Conservation (phyloP, 2,888 invertebrate genomes). For the Plemyria rubiginata region DNA sequence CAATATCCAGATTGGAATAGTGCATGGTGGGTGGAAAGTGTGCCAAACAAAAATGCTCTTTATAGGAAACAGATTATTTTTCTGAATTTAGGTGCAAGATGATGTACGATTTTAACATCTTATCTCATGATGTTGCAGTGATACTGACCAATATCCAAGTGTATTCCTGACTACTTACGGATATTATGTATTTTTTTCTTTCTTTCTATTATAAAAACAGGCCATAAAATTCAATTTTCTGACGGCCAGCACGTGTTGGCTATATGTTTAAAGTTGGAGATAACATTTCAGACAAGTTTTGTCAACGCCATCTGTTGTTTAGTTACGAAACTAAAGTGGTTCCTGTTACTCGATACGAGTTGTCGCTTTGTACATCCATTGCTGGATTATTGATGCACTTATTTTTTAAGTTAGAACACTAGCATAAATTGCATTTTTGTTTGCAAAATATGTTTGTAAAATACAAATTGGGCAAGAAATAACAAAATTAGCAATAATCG, state of each 20-base stretch:
- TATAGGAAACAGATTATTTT: neutral
- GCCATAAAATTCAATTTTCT: neutral
- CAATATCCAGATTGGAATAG: neutral
- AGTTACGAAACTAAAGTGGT: neutral
- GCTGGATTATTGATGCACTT: neutral
- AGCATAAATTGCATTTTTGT: slow-evolving; percentile 32
- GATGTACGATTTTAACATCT: neutral
- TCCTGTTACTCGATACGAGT: neutral
- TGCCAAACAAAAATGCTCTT: slow-evolving; percentile 38
- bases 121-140: neutral
- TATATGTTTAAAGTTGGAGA: neutral
- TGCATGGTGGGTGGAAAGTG: neutral
- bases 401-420: neutral
- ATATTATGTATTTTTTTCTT: neutral
- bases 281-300: neutral
- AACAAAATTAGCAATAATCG: too few relatives aligned
- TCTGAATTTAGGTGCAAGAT: neutral
- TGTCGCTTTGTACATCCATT: neutral
- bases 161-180: neutral
- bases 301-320: slow-evolving; percentile 2
- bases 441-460: slow-evolving; percentile 13
- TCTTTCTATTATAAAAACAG: neutral
- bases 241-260: neutral
- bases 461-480: neutral
- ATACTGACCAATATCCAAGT: neutral